Base-by-base conservation (phyloP, 2,797 vertebrate species). In the Pyrocephalus nanus region DNA sequence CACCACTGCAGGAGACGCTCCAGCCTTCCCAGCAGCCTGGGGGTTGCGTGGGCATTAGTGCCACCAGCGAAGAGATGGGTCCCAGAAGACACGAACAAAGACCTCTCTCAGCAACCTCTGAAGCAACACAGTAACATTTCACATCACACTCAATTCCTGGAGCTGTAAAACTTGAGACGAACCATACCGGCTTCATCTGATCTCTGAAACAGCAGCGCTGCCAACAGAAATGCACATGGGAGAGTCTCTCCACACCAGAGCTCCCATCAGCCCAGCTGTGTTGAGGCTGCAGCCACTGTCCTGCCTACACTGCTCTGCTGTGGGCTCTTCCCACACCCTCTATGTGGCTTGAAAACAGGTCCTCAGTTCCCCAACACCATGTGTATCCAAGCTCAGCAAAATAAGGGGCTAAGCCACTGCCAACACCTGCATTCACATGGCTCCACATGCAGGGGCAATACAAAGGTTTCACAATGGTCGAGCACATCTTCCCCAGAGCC, bases 11-110 rank as follows among this genome's bases (percentile, higher is more conserved):
- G 60, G 19, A 71, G 23, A 51, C 0, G 0, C 4, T 77, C 30
- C 51, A 4, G 2, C 38, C 25, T 27, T 40, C 32, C 55, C n/a
- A 27, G 30, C 1, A 1, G 19, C 18, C 23, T 1, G 3, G 6
- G 16, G 51, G 32, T 38, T 45, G 38, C 3, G 0, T 6, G 25
- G 12, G 19, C 34, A 54, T 14, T 3, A 9, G 25, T 19, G 42
- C 34, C 19, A 57, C 10, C 32, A 65, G 51, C 0, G 0, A 53
- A 58, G 54, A 55, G 23, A 40, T 2, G 1, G 26, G 26, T 18
- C 16, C 48, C 43, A 29, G 30, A 25, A 42, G 9, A 13, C 11
- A 9, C 34, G 20, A 66, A 58, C 19, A 55, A 74, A 84, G 23
- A 32, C 18, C 32, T 60, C 57, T 54, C 32, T 67, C 17, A 53